Evolutionary conservation across 2,797 vertebrate species (phyloP).

Genomic region (Acanthurus leucopareius): DNA sequence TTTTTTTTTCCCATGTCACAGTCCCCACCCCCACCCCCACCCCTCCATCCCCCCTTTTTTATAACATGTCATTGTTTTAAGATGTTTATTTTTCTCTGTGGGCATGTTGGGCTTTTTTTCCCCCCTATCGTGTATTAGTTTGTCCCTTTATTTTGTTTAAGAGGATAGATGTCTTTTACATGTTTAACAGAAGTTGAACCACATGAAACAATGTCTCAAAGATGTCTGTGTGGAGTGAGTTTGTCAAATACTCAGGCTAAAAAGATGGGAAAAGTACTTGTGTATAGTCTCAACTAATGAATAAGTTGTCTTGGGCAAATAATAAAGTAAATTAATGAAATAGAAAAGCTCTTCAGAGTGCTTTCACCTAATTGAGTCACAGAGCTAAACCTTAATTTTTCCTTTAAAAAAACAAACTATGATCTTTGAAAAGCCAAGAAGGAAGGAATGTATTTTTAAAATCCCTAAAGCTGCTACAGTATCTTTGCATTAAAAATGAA

Average conservation of each 20-base stretch:
- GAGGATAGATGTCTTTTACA: conserved; percentile 47
- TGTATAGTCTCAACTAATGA: conserved; percentile 81
- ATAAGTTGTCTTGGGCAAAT: conserved; percentile 76
- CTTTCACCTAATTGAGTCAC: background rate
- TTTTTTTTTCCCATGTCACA: conserved; percentile 10
- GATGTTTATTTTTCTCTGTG: conserved; percentile 54
- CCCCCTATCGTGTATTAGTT: conserved; percentile 37
- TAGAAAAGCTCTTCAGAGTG: background rate
- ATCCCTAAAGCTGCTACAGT: background rate
- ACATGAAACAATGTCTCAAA: conserved; percentile 56
- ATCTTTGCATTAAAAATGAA: too few species aligned
- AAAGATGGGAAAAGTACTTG: conserved; percentile 71
- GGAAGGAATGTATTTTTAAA: background rate
- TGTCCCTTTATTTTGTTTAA: conserved; percentile 58
- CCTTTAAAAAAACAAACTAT: background rate
- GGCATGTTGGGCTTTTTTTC: conserved; percentile 40
- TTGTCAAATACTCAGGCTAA: conserved; percentile 77
- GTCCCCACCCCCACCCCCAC: too few species aligned
- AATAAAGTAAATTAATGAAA: conserved; percentile 76
- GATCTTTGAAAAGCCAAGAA: background rate
- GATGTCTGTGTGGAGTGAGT: conserved; percentile 59
- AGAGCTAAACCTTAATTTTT: background rate
- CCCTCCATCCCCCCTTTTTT: conserved; percentile 24
- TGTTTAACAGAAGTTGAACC: conserved; percentile 57
- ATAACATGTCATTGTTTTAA: conserved; percentile 52